Percentiles rank a stretch among this genome's conserved stretches.
Conservation (phyloP, 2,113 vertebrate species). For the Pterocles orientalis region DNA sequence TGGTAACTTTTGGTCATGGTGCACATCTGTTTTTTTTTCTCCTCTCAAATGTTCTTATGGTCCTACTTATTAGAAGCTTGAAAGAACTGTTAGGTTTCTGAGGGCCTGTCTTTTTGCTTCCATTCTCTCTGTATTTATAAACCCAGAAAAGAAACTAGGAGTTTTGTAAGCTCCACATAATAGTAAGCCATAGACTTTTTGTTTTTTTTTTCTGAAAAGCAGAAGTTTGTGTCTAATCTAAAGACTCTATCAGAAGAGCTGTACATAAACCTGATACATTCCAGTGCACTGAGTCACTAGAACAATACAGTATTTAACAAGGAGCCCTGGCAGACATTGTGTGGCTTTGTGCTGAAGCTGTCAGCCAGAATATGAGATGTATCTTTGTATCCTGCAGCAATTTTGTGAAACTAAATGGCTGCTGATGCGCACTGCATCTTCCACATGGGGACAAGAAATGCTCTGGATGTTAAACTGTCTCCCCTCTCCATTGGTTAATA, state of each 20-base stretch:
- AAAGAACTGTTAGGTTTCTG: background rate
- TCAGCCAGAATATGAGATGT: background rate
- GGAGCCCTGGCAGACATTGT: background rate
- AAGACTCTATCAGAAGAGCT: background rate
- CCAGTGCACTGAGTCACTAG: background rate
- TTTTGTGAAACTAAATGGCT: background rate
- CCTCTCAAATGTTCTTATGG: background rate
- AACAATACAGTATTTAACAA: background rate
- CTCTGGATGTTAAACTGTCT: background rate
- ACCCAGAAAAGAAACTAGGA: background rate
- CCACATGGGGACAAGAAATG: background rate
- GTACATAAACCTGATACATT: background rate
- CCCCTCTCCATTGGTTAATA: rapidly evolving
- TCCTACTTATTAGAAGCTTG: background rate
- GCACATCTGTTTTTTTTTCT: background rate
- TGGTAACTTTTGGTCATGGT: background rate
- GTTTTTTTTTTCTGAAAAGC: background rate
- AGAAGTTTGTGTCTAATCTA: background rate
- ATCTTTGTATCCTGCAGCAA: background rate
- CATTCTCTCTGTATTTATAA: background rate
- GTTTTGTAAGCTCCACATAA: background rate
- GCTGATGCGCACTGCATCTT: background rate
- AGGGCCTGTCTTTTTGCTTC: background rate
- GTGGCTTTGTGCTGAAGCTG: background rate
- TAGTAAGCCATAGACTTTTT: background rate